Base-by-base conservation (phyloP, 2,113 vertebrate genomes). In the Trogon melanurus region DNA sequence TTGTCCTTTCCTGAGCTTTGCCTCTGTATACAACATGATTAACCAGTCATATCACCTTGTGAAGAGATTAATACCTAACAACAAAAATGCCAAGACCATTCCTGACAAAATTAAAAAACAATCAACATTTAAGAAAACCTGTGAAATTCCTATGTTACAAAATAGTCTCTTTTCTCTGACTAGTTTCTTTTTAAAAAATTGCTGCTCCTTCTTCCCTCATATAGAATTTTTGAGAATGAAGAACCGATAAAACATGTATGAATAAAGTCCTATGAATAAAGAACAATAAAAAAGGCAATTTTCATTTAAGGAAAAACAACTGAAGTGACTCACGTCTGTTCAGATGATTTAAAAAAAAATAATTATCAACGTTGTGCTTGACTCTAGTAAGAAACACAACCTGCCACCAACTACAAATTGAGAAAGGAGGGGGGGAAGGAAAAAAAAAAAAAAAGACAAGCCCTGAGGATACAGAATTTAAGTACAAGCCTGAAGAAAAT, bases 201-300 rank as follows among this genome's bases (percentile, higher is more conserved):
- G 1, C 16, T 32, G 12, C 20, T 88, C 16, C 25, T 58, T 36
- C 4, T 79, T 89, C 27, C 8, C 57, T 27, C 27, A 27, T 6
- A 23, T 0, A 45, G 11, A n/a, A 27, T 86, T 86, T 85, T 34
- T n/a, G 20, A 61, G 22, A 93, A 74, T 11, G 14, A 57, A 91
- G 30, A 84, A 69, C 9, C 11, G 48, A 44, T 3, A 1, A 32
- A 69, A 80, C 2, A 41, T 13, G 13, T 41, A 41, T 54, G 44
- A 60, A 71, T 62, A 4, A 0, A 60, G n/a, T 36, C n/a, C 44
- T 27, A 29, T 29, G 19, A 84, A 54, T 58, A 74, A 73, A 61
- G 6, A 16, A 10, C 5, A 54, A 30, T 16, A 5, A 14, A 72
- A 53, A 41, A 23, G 3, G 1, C 1, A 30, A 15, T 10, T 1